Percentiles rank a stretch among this genome's conserved stretches.
These are phyloP conservation scores for Omphaloscelis lunosa DNA, from an alignment of 2,888 invertebrate species.

Conservation along the genomic window DNA sequence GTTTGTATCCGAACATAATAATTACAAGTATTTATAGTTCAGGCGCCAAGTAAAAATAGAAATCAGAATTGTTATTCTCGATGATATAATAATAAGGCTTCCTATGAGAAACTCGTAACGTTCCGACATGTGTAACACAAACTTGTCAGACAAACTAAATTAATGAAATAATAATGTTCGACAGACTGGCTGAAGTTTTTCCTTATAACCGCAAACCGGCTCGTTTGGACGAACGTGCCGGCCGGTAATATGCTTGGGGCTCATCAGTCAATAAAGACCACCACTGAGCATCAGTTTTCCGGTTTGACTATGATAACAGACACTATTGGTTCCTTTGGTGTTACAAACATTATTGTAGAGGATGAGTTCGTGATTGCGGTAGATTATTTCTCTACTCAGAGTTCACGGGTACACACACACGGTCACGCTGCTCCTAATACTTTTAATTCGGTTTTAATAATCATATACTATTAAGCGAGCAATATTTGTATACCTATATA, in stretches of 20 bases:
- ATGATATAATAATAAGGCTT: conserved; percentile 12
- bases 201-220: conserved; percentile 31
- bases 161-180: conserved; percentile 29
- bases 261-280: conserved; percentile 26
- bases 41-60: background rate
- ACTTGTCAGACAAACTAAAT: conserved; percentile 17
- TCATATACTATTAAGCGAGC: no score
- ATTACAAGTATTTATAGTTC: conserved; percentile 4
- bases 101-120: conserved; percentile 14
- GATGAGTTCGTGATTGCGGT: background rate
- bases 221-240: conserved; percentile 14
- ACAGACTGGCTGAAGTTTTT: conserved; percentile 18
- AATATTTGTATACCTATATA: no score
- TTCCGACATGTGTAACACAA: conserved; percentile 14
- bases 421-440: no score
- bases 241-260: conserved; percentile 12
- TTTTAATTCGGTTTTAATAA: no score
- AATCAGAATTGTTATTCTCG: background rate
- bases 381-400: background rate
- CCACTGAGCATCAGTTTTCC: conserved; percentile 18
- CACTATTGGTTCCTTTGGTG: conserved; percentile 3
- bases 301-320: conserved; percentile 18
- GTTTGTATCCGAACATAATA: background rate
- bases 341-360: conserved; percentile 5
- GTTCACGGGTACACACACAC: background rate